Percentiles rank a stretch among this genome's conserved stretches.
These are phyloP conservation scores for Octomys mimax DNA, from an alignment of 2,797 vertebrate species.

Conservation along the genomic window DNA sequence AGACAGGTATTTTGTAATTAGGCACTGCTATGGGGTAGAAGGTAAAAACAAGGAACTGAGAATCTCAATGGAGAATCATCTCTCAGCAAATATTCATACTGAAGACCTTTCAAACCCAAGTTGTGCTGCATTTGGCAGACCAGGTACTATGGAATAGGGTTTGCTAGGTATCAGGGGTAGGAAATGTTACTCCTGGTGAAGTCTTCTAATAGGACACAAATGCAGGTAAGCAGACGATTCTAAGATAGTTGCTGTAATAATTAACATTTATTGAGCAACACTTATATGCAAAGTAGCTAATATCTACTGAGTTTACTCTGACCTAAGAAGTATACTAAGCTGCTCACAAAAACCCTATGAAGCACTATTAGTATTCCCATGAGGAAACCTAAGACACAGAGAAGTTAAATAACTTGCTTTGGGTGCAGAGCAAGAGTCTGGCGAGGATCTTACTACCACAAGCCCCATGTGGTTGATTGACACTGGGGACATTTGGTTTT, in stretches of 20 bases:
- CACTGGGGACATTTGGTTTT: not conserved
- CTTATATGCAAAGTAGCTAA: not conserved
- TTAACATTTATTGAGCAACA: not conserved
- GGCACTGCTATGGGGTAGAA: not conserved
- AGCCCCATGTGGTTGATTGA: accelerated
- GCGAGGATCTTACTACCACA: not conserved
- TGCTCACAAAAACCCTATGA: not conserved
- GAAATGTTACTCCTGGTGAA: not conserved
- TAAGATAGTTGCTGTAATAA: not conserved
- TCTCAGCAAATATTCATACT: constrained; percentile 42
- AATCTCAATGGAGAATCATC: not conserved
- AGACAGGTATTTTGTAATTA: not conserved
- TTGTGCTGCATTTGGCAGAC: not conserved
- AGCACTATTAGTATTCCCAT: not conserved
- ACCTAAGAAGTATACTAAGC: not conserved
- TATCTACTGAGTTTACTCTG: not conserved
- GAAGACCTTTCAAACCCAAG: constrained; percentile 36
- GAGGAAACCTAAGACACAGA: not conserved
- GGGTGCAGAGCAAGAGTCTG: not conserved
- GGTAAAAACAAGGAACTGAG: not conserved
- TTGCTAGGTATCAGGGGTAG: not conserved
- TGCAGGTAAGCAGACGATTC: not conserved
- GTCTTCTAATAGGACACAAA: not conserved
- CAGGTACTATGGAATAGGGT: not conserved
- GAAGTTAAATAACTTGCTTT: not conserved